Base-by-base conservation (phyloP, 2,113 vertebrate genomes). In the Cairina moschata region DNA sequence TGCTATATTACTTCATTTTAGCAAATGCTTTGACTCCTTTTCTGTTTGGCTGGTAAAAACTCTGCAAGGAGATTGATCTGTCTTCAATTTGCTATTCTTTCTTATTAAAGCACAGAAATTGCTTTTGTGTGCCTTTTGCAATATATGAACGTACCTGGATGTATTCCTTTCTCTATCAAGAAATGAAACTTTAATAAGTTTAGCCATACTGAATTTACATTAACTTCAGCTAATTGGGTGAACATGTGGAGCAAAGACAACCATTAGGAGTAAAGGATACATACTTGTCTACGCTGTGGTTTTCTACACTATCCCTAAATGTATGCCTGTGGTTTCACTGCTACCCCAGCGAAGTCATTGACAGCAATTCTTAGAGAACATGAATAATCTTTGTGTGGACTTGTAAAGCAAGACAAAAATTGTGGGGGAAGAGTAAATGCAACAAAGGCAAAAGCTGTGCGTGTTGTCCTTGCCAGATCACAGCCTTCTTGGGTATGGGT, bases 51-150 rank as follows among this genome's bases (percentile, higher is more conserved):
- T 55, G 29, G 23, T n/a, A n/a, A 62, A 83, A 83, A 20, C 36
- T n/a, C 34, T 91, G 56, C 28, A 31, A 9, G 36, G 52, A 50
- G 36, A 68, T 34, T 62, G 25, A 69, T 71, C 18, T 69, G 8
- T 36, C 40, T 44, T 89, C 40, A 20, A 23, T 75, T 86, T 89
- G 25, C 73, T 71, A 0, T 42, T 87, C 46, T 74, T 89, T 78
- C 69, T 72, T 52, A 55, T 79, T 83, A 91, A 82, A 87, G 28
- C 38, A 63, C 84, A 84, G 25, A 59, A 87, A 76, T 86, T 46
- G 36, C 46, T 67, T 75, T 83, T 78, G 52, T 68, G 58, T 90
- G 20, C 38, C 90, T 26, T 73, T 88, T 88, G 76, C 85, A 83
- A 42, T 34, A 31, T 13, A 34, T 59, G 31, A 62, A 20, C 2